Percentiles rank a stretch among this genome's conserved stretches.
These are phyloP conservation scores for Zonotrichia leucophrys DNA, from an alignment of 2,113 vertebrate species.

Conservation along the genomic window DNA sequence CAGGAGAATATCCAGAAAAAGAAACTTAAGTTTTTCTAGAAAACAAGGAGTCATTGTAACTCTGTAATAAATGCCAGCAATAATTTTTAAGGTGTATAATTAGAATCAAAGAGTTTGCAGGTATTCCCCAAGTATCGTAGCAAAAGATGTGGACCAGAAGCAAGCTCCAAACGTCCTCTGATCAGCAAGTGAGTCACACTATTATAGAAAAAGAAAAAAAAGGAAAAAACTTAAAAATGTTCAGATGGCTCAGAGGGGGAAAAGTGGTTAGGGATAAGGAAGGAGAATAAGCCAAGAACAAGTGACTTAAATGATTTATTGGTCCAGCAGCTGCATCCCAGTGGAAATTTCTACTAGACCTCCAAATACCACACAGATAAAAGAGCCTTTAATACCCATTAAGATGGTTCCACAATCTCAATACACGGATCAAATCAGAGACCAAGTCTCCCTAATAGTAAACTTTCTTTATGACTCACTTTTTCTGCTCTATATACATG, in stretches of 20 bases:
- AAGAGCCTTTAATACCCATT: background rate
- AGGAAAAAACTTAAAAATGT: background rate
- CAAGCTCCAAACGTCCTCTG: background rate
- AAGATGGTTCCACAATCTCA: background rate
- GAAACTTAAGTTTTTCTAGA: background rate
- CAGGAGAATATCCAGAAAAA: background rate
- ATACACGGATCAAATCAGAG: background rate
- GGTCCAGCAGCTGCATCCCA: background rate
- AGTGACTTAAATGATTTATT: background rate
- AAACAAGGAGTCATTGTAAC: background rate
- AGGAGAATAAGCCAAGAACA: background rate
- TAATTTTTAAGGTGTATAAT: background rate
- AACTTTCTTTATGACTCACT: background rate
- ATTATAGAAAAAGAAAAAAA: background rate
- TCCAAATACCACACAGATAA: background rate
- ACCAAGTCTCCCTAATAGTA: background rate
- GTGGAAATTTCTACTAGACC: background rate
- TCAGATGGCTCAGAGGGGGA: background rate
- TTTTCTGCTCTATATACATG: background rate
- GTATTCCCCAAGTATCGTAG: background rate
- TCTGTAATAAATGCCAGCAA: background rate
- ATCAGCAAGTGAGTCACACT: background rate
- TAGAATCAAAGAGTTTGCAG: background rate
- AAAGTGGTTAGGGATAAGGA: background rate
- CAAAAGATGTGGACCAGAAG: background rate